Percentiles rank a stretch among this genome's conserved stretches.
phyloP scores from a whole-genome alignment of 2,888 invertebrate genomes.

The Drosophila atroscutellata region DNA sequence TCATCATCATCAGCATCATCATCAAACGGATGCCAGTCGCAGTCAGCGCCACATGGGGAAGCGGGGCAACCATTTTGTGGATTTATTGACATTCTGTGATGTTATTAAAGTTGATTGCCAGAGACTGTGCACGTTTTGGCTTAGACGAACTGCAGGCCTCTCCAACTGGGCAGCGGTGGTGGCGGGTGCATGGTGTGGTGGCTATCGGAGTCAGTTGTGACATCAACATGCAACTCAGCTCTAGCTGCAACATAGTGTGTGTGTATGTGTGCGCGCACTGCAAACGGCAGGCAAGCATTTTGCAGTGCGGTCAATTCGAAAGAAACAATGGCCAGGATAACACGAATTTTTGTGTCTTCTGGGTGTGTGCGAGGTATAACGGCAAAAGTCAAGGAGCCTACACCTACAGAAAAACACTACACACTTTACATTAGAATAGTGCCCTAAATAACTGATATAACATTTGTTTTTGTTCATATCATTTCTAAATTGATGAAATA shows the following conservation, averaged over 20 bases:
- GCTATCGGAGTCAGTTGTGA: conserved; percentile 21
- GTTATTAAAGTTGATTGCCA: conserved; percentile 82
- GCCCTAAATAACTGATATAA: neutral
- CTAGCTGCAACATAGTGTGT: conserved; percentile 16
- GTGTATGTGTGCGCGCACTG: conserved; percentile 10
- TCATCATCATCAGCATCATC: conserved; percentile 33
- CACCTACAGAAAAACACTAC: neutral
- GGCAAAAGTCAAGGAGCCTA: conserved; percentile 41
- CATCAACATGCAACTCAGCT: conserved; percentile 68
- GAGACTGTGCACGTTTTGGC: conserved; percentile 76
- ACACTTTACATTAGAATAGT: neutral
- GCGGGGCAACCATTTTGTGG: conserved; percentile 74
- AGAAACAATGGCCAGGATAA: conserved; percentile 67
- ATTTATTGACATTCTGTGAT: conserved; percentile 84
- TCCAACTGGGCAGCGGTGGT: conserved; percentile 7
- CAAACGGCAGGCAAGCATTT: conserved; percentile 38
- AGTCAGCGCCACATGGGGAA: conserved; percentile 44
- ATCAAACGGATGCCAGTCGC: conserved; percentile 45
- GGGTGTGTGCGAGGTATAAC: conserved; percentile 27
- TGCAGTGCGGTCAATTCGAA: conserved; percentile 71
- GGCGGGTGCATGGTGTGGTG: neutral
- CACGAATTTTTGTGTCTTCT: conserved; percentile 41
- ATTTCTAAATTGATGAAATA: neutral
- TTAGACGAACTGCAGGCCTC: conserved; percentile 64
- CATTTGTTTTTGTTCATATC: neutral